phyloP scores from a whole-genome alignment of 2,888 invertebrate species.

The Malthinus seriepunctatus region DNA sequence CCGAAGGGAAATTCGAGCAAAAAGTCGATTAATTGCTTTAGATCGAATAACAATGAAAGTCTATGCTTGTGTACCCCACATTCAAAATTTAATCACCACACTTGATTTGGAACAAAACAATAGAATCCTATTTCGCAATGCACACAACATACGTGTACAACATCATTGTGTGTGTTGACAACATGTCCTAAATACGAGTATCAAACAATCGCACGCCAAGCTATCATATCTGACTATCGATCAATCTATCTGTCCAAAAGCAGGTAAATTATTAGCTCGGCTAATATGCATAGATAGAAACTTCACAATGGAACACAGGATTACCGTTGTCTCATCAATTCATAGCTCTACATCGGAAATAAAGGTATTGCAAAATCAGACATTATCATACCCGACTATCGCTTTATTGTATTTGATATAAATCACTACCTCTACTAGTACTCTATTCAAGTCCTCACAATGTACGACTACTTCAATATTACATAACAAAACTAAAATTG shows the following conservation, averaged over 20 bases:
- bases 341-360: slow-evolving; percentile 1
- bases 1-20: slow-evolving; percentile 9
- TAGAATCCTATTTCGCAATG: slow-evolving; percentile 27
- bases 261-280: slow-evolving; percentile 25
- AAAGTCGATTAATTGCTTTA: slow-evolving; percentile 24
- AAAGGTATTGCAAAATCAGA: slow-evolving; percentile 1
- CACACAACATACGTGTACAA: slow-evolving; percentile 29
- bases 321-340: slow-evolving; percentile 2
- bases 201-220: slow-evolving; percentile 23
- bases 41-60: slow-evolving; percentile 22
- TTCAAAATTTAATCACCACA: slow-evolving; percentile 30
- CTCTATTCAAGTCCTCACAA: too few species aligned
- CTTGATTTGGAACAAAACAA: slow-evolving; percentile 28
- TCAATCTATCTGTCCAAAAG: slow-evolving; percentile 23
- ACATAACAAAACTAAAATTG: too few species aligned
- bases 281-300: slow-evolving; percentile 26
- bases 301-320: slow-evolving; percentile 15
- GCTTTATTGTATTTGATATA: not conserved
- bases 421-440: not conserved
- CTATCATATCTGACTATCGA: slow-evolving; percentile 27
- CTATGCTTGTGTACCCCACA: slow-evolving; percentile 17
- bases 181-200: slow-evolving; percentile 26
- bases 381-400: not conserved
- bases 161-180: slow-evolving; percentile 25
- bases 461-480: too few species aligned